Evolutionary conservation across 2,888 invertebrate genomes (phyloP), one percentile per base, ranked within the genome.

Genomic region (Alviniconcha strummeri): DNA sequence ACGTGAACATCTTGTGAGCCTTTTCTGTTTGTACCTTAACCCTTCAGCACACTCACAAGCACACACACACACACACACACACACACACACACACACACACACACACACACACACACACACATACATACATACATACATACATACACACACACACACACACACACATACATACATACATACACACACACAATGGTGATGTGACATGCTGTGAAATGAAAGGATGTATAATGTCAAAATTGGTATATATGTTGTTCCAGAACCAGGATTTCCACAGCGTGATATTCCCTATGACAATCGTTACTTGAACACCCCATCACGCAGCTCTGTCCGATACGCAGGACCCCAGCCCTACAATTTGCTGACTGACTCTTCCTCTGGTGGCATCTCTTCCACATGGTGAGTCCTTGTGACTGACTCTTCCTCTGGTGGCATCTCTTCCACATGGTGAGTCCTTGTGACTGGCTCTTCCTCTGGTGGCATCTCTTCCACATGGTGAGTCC

Each of bases 321-420:
- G 86, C n/a, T 86, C 83, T 56, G 76, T 84, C 54, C 85, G 86
- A 54, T 85, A 85, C 77, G 76, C 83, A 57, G 84, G 86, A 17
- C 86, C 85, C 69, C 86, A 85, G 17, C 83, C 81, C 7, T 88
- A 86, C 83, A 86, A 86, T 69, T 64, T 86, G 67, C 76, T 86
- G 57, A 75, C 85, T 15, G 88, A 88, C 60, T 84, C 85, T n/a
- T 84, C 88, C 19, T 75, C 84, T 57, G 80, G 79, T 4, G 84
- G 83, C 4, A 72, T 84, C 8, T 76, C 80, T n/a, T 60, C 82
- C 57, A 80, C 85, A 9, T 86, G 88, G 88, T 88, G 67, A 80
- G 84, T 71, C 9, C 36, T 36, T 36, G 36, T 36, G 36, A 36
- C 36, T 36, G 36, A 88, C 60, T 84, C 85, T n/a, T 84, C 88